Conservation (phyloP, 92 coral and sea anemone species). For the Galaxea fascicularis region DNA sequence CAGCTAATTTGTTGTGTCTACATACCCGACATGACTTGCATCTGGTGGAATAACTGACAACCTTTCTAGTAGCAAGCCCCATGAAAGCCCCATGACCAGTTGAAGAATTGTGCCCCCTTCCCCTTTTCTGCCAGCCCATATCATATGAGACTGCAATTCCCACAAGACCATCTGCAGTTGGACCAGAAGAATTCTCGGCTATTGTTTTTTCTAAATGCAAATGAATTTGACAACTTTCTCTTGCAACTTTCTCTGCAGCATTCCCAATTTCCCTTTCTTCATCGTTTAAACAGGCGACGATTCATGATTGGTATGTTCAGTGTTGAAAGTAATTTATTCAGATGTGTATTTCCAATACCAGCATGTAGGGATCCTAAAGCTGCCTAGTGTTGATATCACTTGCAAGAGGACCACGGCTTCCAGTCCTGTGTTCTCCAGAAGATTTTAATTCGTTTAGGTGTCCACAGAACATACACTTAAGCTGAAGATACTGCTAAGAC, state of each 20-base stretch:
- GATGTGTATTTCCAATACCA: too few species aligned
- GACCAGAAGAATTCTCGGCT: background rate
- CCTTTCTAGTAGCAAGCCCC: too few species aligned
- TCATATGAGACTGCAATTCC: constrained; percentile 42
- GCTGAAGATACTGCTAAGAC: background rate
- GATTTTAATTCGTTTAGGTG: background rate
- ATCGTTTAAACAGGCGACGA: constrained; percentile 29
- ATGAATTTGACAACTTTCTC: constrained; percentile 36
- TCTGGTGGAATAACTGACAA: too few species aligned
- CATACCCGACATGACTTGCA: background rate
- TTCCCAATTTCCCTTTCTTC: constrained; percentile 59
- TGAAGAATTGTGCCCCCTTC: too few species aligned
- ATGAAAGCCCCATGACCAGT: too few species aligned
- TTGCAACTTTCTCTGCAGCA: constrained; percentile 50
- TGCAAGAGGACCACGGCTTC: background rate
- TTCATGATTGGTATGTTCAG: constrained; percentile 41
- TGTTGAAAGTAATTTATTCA: too few species aligned
- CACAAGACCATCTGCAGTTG: constrained; percentile 35
- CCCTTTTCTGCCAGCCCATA: constrained; percentile 58
- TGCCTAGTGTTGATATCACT: background rate
- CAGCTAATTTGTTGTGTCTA: background rate
- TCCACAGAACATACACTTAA: background rate
- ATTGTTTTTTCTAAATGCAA: constrained; percentile 10
- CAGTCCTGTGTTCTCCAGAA: background rate
- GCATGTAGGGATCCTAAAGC: too few species aligned